These are phyloP conservation scores for Phalangium opilio DNA, from an alignment of 2,888 invertebrate species.

Conservation along the genomic window DNA sequence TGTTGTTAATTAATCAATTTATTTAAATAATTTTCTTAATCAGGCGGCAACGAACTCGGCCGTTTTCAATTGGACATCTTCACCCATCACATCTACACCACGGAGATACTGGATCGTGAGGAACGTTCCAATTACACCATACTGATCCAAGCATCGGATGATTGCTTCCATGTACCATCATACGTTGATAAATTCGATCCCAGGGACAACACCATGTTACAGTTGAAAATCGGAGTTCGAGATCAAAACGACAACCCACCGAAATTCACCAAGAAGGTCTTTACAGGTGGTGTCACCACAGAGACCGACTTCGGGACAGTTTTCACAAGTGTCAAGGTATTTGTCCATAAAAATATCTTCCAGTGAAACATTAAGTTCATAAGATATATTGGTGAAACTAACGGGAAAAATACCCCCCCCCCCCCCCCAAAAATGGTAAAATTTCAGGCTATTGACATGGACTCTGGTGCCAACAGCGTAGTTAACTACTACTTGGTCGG, in stretches of 20 bases:
- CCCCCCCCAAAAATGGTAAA: not conserved
- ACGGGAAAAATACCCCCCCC: not conserved
- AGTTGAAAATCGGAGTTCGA: conserved; percentile 36
- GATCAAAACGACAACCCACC: conserved; percentile 90
- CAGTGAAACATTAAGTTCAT: not conserved
- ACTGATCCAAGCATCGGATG: conserved; percentile 64
- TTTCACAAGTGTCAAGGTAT: conserved; percentile 65
- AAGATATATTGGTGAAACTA: not conserved
- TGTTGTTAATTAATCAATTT: not conserved
- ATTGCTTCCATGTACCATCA: conserved; percentile 48
- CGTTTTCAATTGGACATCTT: conserved; percentile 54
- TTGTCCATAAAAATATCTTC: not conserved
- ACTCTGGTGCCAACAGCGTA: conserved; percentile 27
- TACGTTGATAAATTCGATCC: conserved; percentile 38
- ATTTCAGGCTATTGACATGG: conserved; percentile 28
- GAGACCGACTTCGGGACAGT: conserved; percentile 77
- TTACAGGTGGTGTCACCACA: conserved; percentile 87
- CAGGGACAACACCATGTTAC: conserved; percentile 40
- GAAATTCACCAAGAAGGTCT: conserved; percentile 53
- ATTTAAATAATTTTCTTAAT: not conserved
- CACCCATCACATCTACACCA: conserved; percentile 47
- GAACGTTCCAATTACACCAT: conserved; percentile 47
- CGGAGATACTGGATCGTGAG: conserved; percentile 59
- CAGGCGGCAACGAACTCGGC: conserved; percentile 50
- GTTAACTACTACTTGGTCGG: conserved; percentile 42